Conservation (phyloP, 2,797 vertebrate species). For the Enteromius argenteus region DNA sequence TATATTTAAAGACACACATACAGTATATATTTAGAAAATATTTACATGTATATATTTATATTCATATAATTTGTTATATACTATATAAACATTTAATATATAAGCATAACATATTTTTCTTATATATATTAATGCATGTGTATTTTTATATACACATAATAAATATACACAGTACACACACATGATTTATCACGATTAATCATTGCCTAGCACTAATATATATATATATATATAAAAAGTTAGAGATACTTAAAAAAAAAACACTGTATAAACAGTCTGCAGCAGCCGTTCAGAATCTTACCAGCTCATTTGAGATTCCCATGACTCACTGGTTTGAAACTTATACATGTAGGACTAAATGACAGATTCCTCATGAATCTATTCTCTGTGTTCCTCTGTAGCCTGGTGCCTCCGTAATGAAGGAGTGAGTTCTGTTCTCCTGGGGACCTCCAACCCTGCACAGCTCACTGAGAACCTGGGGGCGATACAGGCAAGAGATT, state of each 20-base stretch:
- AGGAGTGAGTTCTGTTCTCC: slow-evolving; percentile 95
- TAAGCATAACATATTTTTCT: too few species aligned
- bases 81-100: too few species aligned
- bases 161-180: too few species aligned
- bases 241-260: not conserved
- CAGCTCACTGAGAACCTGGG: slow-evolving; percentile 97
- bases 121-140: too few species aligned
- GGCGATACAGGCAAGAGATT: slow-evolving; percentile 89
- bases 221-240: too few species aligned
- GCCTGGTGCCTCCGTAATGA: slow-evolving; percentile 98
- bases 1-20: too few species aligned
- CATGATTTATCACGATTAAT: too few species aligned
- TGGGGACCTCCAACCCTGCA: slow-evolving; percentile 92
- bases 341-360: not conserved
- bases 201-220: too few species aligned
- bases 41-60: too few species aligned
- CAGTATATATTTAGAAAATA: too few species aligned
- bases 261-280: not conserved
- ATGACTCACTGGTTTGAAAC: not conserved
- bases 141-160: too few species aligned
- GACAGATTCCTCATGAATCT: not conserved
- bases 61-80: too few species aligned
- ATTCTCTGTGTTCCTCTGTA: slow-evolving; percentile 62
- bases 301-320: not conserved
- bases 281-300: not conserved